Evolutionary conservation across 2,113 vertebrate genomes (phyloP), one percentile per base, ranked within the genome.

Genomic region (Podiceps cristatus): DNA sequence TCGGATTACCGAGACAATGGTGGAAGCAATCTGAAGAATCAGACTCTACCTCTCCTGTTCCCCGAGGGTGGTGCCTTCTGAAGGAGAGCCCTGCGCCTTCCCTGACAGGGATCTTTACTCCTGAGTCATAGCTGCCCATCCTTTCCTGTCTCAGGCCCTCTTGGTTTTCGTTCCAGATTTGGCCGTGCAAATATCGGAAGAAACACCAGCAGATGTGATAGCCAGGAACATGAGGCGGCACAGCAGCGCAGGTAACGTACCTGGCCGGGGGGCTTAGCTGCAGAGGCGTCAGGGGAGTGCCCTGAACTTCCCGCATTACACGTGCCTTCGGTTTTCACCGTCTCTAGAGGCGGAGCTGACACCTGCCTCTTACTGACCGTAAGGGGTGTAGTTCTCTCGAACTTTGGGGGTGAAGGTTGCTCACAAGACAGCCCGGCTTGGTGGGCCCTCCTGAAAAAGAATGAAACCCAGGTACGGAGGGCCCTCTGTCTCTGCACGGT

Each of bases 131-230:
- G 76, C 76, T 63, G 37, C 50, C 37, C 49, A 25, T 8, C 60
- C 85, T 69, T 42, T 6, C 28, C 75, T 29, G 13, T 79, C 86
- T 78, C 44, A 71, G 58, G 11, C 7, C 68, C 74, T 96, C 31
- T 55, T 59, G 85, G 27, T 73, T 83, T 29, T 7, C 58, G 0
- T 90, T 89, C 22, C 93, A 98, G 98, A 99, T 79, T 97, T 99
- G 47, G 98, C 99, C 8, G 99, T 99, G 89, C 99, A 99, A 78
- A 99, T 99, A 77, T 99, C 99, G 0, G 99, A 99, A 90, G 98
- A 99, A 98, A 99, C 99, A 0, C 98, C 98, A 1, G 99, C 99
- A 9, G 99, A 99, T 40, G 98, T 99, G 96, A 98, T 99, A 53
- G 99, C 99, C 79, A 97, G 99, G 96, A 99, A 99, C 59, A 99